Evolutionary conservation across 2,888 invertebrate species (phyloP).

Genomic region (Macrophya annulata): DNA sequence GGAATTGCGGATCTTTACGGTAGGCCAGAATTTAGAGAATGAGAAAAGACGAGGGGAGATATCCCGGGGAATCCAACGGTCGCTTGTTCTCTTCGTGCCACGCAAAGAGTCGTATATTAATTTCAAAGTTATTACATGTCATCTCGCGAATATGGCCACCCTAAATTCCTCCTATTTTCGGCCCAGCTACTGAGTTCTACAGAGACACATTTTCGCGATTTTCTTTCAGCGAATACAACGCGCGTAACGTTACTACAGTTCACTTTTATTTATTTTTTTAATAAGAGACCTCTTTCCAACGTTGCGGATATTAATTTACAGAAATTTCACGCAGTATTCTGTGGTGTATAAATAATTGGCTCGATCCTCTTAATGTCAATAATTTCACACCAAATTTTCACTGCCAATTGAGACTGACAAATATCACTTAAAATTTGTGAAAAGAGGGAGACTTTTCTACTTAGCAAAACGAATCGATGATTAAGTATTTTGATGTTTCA

Average conservation of each 20-base stretch:
- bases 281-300: not conserved
- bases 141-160: slow-evolving; percentile 36
- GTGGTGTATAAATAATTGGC: slow-evolving; percentile 50
- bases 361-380: slow-evolving; percentile 29
- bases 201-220: slow-evolving; percentile 3
- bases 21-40: not conserved
- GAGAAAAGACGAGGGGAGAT: not conserved
- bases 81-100: slow-evolving; percentile 14
- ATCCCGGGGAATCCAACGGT: not conserved
- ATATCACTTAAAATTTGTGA: not conserved
- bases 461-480: not conserved
- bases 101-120: slow-evolving; percentile 50
- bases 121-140: slow-evolving; percentile 51
- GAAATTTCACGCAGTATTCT: not conserved
- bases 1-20: not conserved
- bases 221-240: not conserved
- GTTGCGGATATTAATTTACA: not conserved
- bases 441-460: slow-evolving; percentile 25
- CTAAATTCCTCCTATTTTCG: slow-evolving; percentile 50
- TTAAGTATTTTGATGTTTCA: not conserved
- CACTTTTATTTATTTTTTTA: slow-evolving; percentile 13
- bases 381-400: slow-evolving; percentile 43
- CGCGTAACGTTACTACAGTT: not conserved
- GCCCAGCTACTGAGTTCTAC: slow-evolving; percentile 27
- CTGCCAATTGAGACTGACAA: not conserved